Conservation (phyloP, 1,140 invertebrate genomes). For the Limonius californicus region DNA sequence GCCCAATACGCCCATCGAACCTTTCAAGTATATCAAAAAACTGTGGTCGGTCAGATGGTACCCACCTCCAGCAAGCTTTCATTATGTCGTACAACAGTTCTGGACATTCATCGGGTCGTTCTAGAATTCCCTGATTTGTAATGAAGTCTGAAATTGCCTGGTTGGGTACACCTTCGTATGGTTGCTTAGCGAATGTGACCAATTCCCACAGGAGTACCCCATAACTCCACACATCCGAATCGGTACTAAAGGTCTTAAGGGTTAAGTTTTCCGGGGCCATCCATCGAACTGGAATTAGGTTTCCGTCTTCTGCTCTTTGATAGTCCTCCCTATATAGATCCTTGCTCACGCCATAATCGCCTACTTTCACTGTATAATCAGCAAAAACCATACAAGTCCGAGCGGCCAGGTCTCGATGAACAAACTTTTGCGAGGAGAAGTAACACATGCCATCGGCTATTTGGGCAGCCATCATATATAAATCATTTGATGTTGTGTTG, state of each 20-base stretch:
- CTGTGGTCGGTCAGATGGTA: conserved; percentile 61
- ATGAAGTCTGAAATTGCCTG: conserved; percentile 77
- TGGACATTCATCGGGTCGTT: conserved; percentile 89
- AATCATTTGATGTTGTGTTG: conserved; percentile 42
- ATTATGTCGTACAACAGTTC: conserved; percentile 69
- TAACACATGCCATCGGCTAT: conserved; percentile 82
- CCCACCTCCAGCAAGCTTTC: conserved; percentile 48
- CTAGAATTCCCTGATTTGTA: conserved; percentile 86
- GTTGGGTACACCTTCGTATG: conserved; percentile 79
- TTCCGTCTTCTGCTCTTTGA: conserved; percentile 90
- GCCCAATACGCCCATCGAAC: conserved; percentile 54
- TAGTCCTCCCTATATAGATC: conserved; percentile 98
- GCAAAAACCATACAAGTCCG: conserved; percentile 95
- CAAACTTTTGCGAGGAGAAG: conserved; percentile 80
- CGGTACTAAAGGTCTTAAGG: conserved; percentile 88
- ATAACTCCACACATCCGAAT: conserved; percentile 95
- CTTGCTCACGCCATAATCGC: conserved; percentile 92
- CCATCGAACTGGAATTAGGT: conserved; percentile 76
- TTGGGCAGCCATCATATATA: conserved; percentile 64
- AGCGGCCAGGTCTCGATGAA: conserved; percentile 95
- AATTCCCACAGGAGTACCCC: conserved; percentile 98
- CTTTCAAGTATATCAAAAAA: conserved; percentile 77
- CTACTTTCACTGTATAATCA: conserved; percentile 91
- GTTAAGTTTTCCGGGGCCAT: conserved; percentile 94
- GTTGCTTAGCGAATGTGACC: conserved; percentile 92